phyloP scores from a whole-genome alignment of 2,113 vertebrate genomes.

The Anarhynchus alexandrinus region DNA sequence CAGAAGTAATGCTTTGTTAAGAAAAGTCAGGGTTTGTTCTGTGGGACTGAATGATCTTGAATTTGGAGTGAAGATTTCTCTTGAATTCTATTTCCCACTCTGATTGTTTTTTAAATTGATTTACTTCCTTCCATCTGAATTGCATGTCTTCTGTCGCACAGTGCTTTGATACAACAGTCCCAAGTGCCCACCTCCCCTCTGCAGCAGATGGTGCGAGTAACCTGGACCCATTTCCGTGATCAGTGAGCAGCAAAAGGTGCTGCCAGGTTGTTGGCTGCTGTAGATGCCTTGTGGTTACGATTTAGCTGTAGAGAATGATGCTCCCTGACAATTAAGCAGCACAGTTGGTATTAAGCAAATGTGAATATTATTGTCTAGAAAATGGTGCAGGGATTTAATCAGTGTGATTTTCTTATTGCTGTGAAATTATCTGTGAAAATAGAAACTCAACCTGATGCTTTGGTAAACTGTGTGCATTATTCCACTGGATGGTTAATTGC shows the following conservation, averaged over 20 bases:
- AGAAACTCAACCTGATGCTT: not conserved
- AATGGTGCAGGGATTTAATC: not conserved
- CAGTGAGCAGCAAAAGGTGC: not conserved
- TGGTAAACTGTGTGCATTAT: not conserved
- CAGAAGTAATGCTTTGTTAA: not conserved
- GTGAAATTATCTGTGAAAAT: slow-evolving; percentile 42
- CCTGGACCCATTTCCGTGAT: not conserved
- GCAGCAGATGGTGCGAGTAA: slow-evolving; percentile 24
- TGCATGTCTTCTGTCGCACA: not conserved
- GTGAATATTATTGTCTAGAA: slow-evolving; percentile 24
- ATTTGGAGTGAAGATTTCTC: not conserved
- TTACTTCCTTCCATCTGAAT: not conserved
- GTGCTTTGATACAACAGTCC: not conserved
- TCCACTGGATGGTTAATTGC: not conserved
- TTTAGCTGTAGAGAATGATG: slow-evolving; percentile 21
- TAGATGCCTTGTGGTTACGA: not conserved
- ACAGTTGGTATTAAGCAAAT: slow-evolving; percentile 24
- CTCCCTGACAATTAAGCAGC: slow-evolving; percentile 3
- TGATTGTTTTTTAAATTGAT: not conserved
- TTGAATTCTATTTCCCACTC: not conserved
- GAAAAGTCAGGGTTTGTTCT: not conserved
- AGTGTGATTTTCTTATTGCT: slow-evolving; percentile 10
- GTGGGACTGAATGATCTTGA: not conserved
- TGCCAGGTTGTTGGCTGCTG: slow-evolving; percentile 13
- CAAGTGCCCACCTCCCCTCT: not conserved